Percentiles rank a stretch among this genome's conserved stretches.
Evolutionary conservation across 2,113 vertebrate genomes (phyloP).

Genomic region (Phalacrocorax aristotelis): DNA sequence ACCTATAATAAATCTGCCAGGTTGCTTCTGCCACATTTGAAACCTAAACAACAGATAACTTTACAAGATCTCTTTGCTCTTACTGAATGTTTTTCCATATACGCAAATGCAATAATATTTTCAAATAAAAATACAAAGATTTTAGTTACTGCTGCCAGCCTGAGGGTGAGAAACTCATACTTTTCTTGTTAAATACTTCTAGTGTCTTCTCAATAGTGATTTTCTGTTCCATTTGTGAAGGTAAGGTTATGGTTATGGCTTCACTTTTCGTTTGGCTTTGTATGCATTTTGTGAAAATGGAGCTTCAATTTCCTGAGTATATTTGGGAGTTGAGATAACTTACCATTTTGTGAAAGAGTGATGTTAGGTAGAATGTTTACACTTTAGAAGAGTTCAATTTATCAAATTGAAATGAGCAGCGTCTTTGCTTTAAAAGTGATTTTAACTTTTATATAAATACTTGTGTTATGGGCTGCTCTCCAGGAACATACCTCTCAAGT

Average conservation of each 20-base stretch:
- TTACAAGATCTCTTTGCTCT: background rate
- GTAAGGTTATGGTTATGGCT: background rate
- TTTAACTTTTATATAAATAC: background rate
- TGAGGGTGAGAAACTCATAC: background rate
- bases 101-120: background rate
- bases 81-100: background rate
- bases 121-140: background rate
- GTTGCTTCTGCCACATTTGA: background rate
- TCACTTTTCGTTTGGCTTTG: background rate
- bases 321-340: background rate
- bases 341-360: background rate
- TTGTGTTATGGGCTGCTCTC: background rate
- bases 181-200: background rate
- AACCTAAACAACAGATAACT: background rate
- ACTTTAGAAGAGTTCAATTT: background rate
- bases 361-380: background rate
- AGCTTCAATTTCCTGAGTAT: background rate
- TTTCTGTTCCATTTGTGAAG: background rate
- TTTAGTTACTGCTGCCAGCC: background rate
- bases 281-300: background rate
- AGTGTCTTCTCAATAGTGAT: background rate
- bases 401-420: background rate
- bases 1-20: background rate
- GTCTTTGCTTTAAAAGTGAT: background rate
- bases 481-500: background rate